Base-by-base conservation (phyloP, 2,888 invertebrate genomes). In the Aquatica leii region DNA sequence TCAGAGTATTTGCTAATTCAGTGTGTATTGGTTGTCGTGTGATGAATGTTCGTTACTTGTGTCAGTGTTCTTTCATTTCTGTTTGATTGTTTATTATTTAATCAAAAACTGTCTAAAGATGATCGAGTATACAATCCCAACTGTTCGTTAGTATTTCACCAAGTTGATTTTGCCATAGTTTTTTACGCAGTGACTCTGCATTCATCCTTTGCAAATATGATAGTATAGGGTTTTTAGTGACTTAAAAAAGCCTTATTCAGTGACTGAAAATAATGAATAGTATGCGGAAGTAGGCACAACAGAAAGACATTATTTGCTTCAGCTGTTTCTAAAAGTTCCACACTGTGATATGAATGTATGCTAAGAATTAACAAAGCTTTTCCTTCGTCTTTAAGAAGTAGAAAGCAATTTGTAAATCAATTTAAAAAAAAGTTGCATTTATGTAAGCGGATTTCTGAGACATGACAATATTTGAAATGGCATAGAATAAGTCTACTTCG, bases 371-470 rank as follows among this genome's bases (percentile, higher is more conserved):
- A 17, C 24, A 59, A 50, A 9, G 55, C 20, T 34, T 59, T 66
- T 14, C 56, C 59, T 52, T 59, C 51, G 18, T 24, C 52, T 56
- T 59, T 66, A 46, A 51, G 35, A 51, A 63, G 62, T 41, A 64
- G 18, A 34, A 66, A 66, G 24, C 73, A 67, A 15, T 72, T 67
- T 67, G 66, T 63, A 12, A 75, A 56, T 74, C 71, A 75, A 17
- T 67, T 59, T 6, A 70, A 57, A 62, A 75, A 74, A 14, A 73
- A 17, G 68, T 65, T 18, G 63, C 62, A 60, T 63, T 74, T n/a
- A 73, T 62, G 54, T 68, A 75, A 11, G 70, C 68, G 15, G 74
- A 73, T 61, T 76, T 74, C 49, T 74, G 68, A 17, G 72, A 68
- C 69, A 75, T 69, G 35, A 67, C 68, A 49, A 76, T n/a, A n/a